Base-by-base conservation (phyloP, 1,140 invertebrate genomes). In the Scylla paramamosain region DNA sequence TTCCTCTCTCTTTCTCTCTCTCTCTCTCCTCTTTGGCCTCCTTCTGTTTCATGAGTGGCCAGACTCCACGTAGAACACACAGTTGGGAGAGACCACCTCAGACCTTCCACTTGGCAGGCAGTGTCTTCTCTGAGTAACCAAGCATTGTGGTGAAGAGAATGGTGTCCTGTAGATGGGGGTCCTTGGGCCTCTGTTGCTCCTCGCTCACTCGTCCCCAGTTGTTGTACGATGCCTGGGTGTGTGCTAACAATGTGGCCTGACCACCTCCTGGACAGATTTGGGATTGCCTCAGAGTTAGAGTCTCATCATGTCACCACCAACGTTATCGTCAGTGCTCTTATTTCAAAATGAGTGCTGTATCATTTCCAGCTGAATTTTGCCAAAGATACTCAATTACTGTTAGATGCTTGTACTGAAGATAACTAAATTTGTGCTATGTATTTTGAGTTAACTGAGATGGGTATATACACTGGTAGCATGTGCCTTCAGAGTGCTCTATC, bases 151-250 rank as follows among this genome's bases (percentile, higher is more conserved):
- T 59, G 20, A 59, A 7, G n/a, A 77, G 67, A 20, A 20, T n/a
- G 67, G 67, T 77, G n/a, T 77, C 25, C 20, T 77, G 67, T 77
- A 77, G 67, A 77, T n/a, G 67, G n/a, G 67, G 67, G 12, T 77
- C 67, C 67, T 77, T 8, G 10, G n/a, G 67, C 67, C 67, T 77
- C 67, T 52, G 48, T 46, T 93, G 92, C 52, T 93, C 83, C 92
- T 52, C 83, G 82, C 83, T 93, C 86, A 48, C 92, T 87, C 45
- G 46, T 87, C 83, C 67, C 67, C 52, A 14, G 39, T 93, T 93
- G 92, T 45, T 93, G 92, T 48, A 86, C 59, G 45, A 86, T 87
- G 83, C 92, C 92, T 93, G 84, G 77, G 92, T 93, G 92, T 93
- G 92, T 93, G 92, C 83, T 93, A 93, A 93, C 92, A 93, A 52